These are phyloP conservation scores for Scortum barcoo DNA, from an alignment of 2,113 vertebrate genomes.

Conservation along the genomic window DNA sequence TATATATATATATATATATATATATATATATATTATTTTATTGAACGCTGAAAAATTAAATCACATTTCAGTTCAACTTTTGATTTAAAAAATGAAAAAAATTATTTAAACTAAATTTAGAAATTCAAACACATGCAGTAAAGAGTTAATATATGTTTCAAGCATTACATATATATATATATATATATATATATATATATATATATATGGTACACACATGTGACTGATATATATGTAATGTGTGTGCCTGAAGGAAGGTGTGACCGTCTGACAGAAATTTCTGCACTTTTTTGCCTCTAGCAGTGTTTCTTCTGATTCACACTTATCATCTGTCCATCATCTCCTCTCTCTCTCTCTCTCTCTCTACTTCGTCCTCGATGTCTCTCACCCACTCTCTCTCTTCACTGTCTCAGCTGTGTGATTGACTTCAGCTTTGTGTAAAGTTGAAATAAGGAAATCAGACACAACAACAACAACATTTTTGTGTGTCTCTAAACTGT, in stretches of 20 bases:
- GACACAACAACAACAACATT: too few species aligned
- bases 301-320: slow-evolving; percentile 36
- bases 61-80: background rate
- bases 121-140: too few species aligned
- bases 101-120: background rate
- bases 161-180: too few species aligned
- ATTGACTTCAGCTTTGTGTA: background rate
- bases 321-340: slow-evolving; percentile 34
- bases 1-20: too few species aligned
- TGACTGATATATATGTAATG: too few species aligned
- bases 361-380: background rate
- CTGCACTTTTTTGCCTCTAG: slow-evolving; percentile 16
- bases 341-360: background rate
- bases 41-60: background rate
- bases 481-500: too few species aligned
- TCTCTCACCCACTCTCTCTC: background rate
- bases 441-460: background rate
- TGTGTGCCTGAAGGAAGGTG: slow-evolving; percentile 50
- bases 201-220: too few species aligned
- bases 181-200: too few species aligned
- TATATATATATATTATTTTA: too few species aligned
- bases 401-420: background rate
- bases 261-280: slow-evolving; percentile 25
- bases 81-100: background rate
- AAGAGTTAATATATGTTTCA: too few species aligned